Conservation (phyloP, 2,113 vertebrate genomes). For the Cynoglossus semilaevis region DNA sequence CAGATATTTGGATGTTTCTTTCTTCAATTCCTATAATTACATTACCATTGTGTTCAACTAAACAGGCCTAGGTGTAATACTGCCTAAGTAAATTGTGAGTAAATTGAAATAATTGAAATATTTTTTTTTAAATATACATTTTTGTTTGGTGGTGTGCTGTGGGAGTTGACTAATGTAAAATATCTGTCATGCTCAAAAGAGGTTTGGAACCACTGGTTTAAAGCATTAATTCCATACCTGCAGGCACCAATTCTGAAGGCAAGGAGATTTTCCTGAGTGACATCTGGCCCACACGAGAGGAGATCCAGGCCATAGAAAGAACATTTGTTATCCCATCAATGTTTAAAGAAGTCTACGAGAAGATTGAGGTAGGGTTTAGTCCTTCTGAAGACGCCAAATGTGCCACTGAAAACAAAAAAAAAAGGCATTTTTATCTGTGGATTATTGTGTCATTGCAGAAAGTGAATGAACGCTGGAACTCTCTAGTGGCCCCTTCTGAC, state of each 20-base stretch:
- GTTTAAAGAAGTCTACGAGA: slow-evolving; percentile 97
- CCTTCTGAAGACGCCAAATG: neutral
- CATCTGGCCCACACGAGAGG: slow-evolving; percentile 93
- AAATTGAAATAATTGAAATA: no score
- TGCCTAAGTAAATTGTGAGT: no score
- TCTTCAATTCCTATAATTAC: no score
- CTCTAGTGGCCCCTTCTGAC: slow-evolving; percentile 84
- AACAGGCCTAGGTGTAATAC: no score
- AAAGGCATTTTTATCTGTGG: neutral
- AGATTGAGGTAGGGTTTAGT: slow-evolving; percentile 84
- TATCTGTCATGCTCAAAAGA: no score
- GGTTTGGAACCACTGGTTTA: no score
- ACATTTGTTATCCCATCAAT: slow-evolving; percentile 91
- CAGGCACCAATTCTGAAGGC: slow-evolving; percentile 82
- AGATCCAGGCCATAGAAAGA: slow-evolving; percentile 90
- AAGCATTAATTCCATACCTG: neutral
- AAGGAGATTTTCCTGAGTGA: slow-evolving; percentile 87
- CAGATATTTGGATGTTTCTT: no score
- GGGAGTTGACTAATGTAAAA: no score
- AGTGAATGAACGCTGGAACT: slow-evolving; percentile 92
- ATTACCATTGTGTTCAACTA: no score
- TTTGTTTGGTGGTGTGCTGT: no score
- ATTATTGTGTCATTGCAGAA: slow-evolving; percentile 72
- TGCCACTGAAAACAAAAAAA: rapidly evolving
- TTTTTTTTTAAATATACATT: no score